Conservation (phyloP, 2,797 vertebrate genomes). For the Fundulus diaphanus region DNA sequence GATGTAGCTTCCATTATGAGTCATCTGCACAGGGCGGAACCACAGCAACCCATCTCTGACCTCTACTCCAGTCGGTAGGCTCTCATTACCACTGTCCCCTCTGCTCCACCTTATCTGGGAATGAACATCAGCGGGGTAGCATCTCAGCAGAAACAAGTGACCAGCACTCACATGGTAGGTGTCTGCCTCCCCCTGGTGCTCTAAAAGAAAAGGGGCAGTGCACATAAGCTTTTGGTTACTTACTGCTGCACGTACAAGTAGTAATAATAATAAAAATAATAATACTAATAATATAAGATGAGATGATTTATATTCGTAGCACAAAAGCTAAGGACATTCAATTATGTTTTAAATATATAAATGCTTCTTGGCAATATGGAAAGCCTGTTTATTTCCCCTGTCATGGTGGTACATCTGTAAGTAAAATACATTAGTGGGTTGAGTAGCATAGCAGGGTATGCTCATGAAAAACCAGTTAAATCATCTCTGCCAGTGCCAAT, state of each 20-base stretch:
- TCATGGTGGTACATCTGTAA: too few species aligned
- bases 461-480: too few species aligned
- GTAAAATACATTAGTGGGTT: too few species aligned
- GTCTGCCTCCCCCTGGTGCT: slow-evolving; percentile 34
- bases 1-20: slow-evolving; percentile 71
- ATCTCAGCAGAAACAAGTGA: slow-evolving; percentile 62
- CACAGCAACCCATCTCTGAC: slow-evolving; percentile 54
- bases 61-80: slow-evolving; percentile 52
- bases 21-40: slow-evolving; percentile 70
- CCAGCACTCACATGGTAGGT: slow-evolving; percentile 56
- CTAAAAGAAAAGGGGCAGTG: slow-evolving; percentile 34
- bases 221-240: slow-evolving; percentile 1
- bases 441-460: too few species aligned
- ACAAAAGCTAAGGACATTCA: too few species aligned
- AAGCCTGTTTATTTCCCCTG: too few species aligned
- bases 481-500: too few species aligned
- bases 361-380: too few species aligned
- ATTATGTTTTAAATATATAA: too few species aligned
- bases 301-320: too few species aligned
- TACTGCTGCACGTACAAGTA: background rate
- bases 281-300: slow-evolving; percentile 1
- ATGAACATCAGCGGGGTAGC: background rate
- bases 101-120: slow-evolving; percentile 65
- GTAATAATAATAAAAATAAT: background rate
- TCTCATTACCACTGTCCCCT: background rate